A percentile compares a stretch with the other conserved stretches of the same genome.
Evolutionary conservation across 2,113 vertebrate species (phyloP).

Genomic region (Grammomys dolichurus): DNA sequence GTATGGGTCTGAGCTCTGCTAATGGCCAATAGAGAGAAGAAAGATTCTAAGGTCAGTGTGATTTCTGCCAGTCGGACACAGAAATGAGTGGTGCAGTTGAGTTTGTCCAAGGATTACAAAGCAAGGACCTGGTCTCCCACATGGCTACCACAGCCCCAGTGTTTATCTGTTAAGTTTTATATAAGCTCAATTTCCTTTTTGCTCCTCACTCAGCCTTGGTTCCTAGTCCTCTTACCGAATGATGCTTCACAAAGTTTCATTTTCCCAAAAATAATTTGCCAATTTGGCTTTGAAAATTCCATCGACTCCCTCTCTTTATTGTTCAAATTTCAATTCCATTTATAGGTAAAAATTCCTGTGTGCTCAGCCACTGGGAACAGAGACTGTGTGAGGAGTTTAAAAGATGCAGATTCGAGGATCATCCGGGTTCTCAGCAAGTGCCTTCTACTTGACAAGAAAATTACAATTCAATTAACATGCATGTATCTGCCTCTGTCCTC

Average conservation of each 20-base stretch:
- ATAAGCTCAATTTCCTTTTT: not conserved
- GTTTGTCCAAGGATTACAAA: not conserved
- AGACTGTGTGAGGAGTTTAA: not conserved
- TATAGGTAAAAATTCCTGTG: not conserved
- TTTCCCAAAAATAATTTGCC: conserved; percentile 60
- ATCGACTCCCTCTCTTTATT: conserved; percentile 65
- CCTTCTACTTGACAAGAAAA: conserved; percentile 56
- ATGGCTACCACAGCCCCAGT: not conserved
- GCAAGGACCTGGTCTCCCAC: not conserved
- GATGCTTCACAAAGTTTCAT: conserved; percentile 62
- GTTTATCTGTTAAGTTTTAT: not conserved
- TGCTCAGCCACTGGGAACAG: conserved; percentile 27
- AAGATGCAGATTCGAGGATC: not conserved
- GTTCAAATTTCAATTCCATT: conserved; percentile 63
- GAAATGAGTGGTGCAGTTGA: not conserved
- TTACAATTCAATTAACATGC: conserved; percentile 67
- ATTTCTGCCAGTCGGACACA: not conserved
- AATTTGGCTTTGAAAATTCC: conserved; percentile 67
- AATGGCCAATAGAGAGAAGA: not conserved
- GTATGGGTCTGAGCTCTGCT: not conserved
- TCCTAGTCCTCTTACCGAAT: conserved; percentile 65
- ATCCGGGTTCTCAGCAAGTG: conserved; percentile 62
- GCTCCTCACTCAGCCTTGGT: conserved; percentile 21
- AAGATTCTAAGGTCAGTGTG: not conserved
- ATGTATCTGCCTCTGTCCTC: not conserved